A percentile compares a stretch with the other conserved stretches of the same genome.
Conservation (phyloP, 2,888 invertebrate genomes). For the Panzeria rudis region DNA sequence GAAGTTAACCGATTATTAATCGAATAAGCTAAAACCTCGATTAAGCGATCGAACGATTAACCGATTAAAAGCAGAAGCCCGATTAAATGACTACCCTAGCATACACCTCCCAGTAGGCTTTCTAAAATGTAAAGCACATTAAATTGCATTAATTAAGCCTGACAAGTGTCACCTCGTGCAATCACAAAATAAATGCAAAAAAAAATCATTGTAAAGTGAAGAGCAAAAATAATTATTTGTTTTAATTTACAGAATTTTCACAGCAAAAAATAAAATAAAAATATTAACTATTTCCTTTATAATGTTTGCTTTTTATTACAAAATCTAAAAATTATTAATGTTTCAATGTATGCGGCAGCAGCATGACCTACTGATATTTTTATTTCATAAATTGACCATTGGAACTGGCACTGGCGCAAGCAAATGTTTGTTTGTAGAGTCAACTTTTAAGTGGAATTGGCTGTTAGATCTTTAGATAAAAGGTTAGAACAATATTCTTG, state of each 20-base stretch:
- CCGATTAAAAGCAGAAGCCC: too few relatives aligned
- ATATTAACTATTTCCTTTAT: slow-evolving; percentile 65
- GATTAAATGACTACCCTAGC: too few relatives aligned
- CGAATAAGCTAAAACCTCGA: too few relatives aligned
- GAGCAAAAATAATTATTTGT: not conserved
- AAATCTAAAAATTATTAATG: slow-evolving; percentile 10
- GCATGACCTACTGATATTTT: slow-evolving; percentile 60
- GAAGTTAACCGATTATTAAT: too few relatives aligned
- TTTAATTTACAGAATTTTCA: not conserved
- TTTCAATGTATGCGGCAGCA: not conserved
- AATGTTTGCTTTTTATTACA: slow-evolving; percentile 28
- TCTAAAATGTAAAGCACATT: not conserved
- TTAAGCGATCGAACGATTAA: too few relatives aligned
- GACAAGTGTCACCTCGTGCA: not conserved
- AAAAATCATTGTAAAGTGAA: not conserved
- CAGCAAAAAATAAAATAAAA: not conserved
- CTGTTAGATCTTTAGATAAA: slow-evolving; percentile 11
- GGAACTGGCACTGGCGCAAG: not conserved
- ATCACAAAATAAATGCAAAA: not conserved
- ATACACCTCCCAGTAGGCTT: not conserved
- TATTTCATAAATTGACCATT: slow-evolving; percentile 12
- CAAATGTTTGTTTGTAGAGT: not conserved
- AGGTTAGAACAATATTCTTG: slow-evolving; percentile 39
- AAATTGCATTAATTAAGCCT: not conserved
- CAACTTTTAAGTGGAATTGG: not conserved